A percentile compares a stretch with the other conserved stretches of the same genome.
Evolutionary conservation across 2,113 vertebrate genomes (phyloP).

Genomic region (Poeciliopsis retropinna): DNA sequence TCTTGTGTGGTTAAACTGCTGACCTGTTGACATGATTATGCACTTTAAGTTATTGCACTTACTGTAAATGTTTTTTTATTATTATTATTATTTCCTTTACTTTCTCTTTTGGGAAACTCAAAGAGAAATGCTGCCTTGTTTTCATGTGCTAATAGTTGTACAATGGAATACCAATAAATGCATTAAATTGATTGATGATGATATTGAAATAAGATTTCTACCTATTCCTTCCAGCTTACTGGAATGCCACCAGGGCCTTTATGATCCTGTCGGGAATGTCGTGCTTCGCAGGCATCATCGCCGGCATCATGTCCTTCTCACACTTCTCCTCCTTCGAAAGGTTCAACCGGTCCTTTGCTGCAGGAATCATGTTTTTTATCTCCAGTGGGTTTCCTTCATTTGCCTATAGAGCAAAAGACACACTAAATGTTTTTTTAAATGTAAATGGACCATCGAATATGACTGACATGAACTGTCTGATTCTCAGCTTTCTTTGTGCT

Average conservation of each 20-base stretch:
- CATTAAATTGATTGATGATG: background rate
- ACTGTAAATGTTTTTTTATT: too few relatives aligned
- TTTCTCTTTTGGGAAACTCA: too few relatives aligned
- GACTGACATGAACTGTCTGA: background rate
- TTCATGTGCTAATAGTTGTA: too few relatives aligned
- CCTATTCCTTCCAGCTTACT: slow-evolving; percentile 78
- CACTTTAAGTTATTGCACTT: too few relatives aligned
- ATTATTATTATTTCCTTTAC: too few relatives aligned
- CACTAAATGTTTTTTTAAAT: background rate
- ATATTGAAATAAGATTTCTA: background rate
- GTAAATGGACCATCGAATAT: background rate
- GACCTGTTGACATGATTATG: too few relatives aligned
- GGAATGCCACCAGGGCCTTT: slow-evolving; percentile 90
- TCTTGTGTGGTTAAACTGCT: too few relatives aligned
- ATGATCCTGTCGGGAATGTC: slow-evolving; percentile 88
- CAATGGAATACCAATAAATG: too few relatives aligned
- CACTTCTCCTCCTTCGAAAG: slow-evolving; percentile 84
- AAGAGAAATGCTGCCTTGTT: too few relatives aligned
- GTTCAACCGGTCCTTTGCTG: slow-evolving; percentile 86
- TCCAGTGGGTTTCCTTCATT: slow-evolving; percentile 82
- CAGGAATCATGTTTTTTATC: slow-evolving; percentile 86
- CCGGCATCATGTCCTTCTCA: slow-evolving; percentile 84
- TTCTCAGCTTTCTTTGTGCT: slow-evolving; percentile 82
- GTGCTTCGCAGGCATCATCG: slow-evolving; percentile 83
- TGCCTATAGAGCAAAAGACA: background rate